phyloP scores from a whole-genome alignment of 2,113 vertebrate genomes.

The Triplophysa dalaica region DNA sequence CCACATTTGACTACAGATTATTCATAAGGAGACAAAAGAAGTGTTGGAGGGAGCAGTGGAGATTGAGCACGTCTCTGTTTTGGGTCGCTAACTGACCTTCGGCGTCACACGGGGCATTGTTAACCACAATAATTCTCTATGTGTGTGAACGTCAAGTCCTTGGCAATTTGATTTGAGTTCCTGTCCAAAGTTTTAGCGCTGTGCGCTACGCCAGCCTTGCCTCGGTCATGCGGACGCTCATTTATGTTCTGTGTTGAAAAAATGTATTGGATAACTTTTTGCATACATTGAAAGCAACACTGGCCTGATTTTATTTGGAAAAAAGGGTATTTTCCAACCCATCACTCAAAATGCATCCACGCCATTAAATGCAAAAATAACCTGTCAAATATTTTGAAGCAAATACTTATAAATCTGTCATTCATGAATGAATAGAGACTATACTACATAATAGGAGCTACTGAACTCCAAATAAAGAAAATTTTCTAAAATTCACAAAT shows the following conservation, averaged over 20 bases:
- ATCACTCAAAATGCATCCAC: neutral
- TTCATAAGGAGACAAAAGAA: constrained; percentile 72
- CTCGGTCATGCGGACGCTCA: constrained; percentile 26
- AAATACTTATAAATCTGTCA: neutral
- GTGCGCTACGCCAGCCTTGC: constrained; percentile 45
- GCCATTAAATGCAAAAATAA: no score
- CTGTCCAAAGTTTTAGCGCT: constrained; percentile 53
- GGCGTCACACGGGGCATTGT: constrained; percentile 42
- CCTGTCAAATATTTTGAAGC: neutral
- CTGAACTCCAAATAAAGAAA: no score
- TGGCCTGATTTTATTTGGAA: neutral
- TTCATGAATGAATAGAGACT: neutral
- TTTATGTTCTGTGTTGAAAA: constrained; percentile 23
- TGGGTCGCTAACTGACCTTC: constrained; percentile 48
- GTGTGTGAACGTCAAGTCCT: constrained; percentile 51
- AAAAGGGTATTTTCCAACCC: neutral
- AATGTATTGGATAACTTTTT: neutral
- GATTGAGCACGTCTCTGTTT: constrained; percentile 59
- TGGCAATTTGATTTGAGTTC: constrained; percentile 54
- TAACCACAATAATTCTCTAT: constrained; percentile 52
- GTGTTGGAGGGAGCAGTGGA: constrained; percentile 58
- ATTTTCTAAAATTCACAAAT: no score
- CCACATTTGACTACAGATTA: constrained; percentile 69
- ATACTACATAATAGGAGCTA: no score
- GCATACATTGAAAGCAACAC: neutral